A percentile compares a stretch with the other conserved stretches of the same genome.
Conservation (phyloP, 2,888 invertebrate genomes). For the Hydrotaea cyrtoneurina region DNA sequence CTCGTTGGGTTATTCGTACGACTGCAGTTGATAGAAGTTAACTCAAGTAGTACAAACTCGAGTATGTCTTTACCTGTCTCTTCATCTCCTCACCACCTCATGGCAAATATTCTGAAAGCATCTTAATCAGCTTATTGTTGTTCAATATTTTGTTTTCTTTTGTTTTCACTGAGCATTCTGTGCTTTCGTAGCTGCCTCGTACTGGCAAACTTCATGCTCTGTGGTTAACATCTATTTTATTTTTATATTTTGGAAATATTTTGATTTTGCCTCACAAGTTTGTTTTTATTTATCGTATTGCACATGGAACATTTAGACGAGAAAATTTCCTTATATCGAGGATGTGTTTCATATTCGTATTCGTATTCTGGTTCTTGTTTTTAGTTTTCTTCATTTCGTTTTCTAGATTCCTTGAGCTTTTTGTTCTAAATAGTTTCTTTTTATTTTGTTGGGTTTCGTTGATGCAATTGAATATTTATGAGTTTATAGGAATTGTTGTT, state of each 20-base stretch:
- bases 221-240: not conserved
- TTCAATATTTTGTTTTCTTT: constrained; percentile 32
- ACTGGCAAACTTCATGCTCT: not conserved
- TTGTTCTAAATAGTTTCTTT: not conserved
- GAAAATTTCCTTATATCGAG: not conserved
- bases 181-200: not conserved
- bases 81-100: not conserved
- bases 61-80: not conserved
- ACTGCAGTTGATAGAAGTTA: constrained; percentile 6
- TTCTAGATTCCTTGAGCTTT: not conserved
- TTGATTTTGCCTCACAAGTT: not conserved
- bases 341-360: constrained; percentile 5
- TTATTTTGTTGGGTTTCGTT: not conserved
- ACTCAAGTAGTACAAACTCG: not conserved
- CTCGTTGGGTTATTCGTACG: not conserved
- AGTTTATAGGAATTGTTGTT: not conserved
- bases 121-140: constrained; percentile 55
- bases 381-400: not conserved
- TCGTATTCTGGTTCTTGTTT: not conserved
- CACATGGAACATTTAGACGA: not conserved
- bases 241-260: not conserved
- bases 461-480: constrained; percentile 13
- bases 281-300: constrained; percentile 2
- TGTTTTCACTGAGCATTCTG: not conserved
- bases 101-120: not conserved